These are phyloP conservation scores for Salvator merianae DNA, from an alignment of 2,113 vertebrate genomes.

Conservation along the genomic window DNA sequence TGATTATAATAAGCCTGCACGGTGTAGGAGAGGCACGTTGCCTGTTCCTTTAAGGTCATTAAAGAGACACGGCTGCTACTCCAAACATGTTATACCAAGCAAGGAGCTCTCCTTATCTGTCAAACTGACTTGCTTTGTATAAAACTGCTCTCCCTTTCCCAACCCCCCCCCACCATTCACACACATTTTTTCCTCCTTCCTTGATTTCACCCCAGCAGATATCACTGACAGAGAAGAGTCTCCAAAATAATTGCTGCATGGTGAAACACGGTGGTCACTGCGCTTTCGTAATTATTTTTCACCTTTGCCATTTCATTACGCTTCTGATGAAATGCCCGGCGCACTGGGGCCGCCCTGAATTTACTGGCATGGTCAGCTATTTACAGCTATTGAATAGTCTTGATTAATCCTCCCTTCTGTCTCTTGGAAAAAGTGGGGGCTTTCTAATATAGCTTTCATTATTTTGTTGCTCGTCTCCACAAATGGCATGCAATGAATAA, in stretches of 20 bases:
- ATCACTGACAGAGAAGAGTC: neutral
- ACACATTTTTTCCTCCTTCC: neutral
- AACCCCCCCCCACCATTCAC: neutral
- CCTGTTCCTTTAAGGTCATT: neutral
- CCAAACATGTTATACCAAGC: neutral
- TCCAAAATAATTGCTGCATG: conserved; percentile 7
- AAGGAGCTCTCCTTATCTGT: neutral
- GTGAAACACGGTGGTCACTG: conserved; percentile 27
- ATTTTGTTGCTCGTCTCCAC: conserved; percentile 60
- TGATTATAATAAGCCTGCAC: neutral
- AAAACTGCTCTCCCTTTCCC: too few species aligned
- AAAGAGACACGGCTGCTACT: neutral
- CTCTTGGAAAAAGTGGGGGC: conserved; percentile 46
- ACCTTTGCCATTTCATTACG: conserved; percentile 51
- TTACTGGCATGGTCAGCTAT: conserved; percentile 54
- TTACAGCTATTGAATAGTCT: conserved; percentile 43
- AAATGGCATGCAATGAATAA: conserved; percentile 45
- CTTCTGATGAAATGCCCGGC: conserved; percentile 11
- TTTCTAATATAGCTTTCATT: conserved; percentile 66
- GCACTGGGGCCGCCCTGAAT: conserved; percentile 41
- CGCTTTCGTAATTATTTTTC: conserved; percentile 56
- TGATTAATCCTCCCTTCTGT: conserved; percentile 64
- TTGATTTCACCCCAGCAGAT: rapidly evolving
- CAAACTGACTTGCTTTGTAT: rapidly evolving
- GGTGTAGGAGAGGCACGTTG: neutral